These are phyloP conservation scores for Folsomia candida DNA, from an alignment of 2,888 invertebrate genomes.

Conservation along the genomic window DNA sequence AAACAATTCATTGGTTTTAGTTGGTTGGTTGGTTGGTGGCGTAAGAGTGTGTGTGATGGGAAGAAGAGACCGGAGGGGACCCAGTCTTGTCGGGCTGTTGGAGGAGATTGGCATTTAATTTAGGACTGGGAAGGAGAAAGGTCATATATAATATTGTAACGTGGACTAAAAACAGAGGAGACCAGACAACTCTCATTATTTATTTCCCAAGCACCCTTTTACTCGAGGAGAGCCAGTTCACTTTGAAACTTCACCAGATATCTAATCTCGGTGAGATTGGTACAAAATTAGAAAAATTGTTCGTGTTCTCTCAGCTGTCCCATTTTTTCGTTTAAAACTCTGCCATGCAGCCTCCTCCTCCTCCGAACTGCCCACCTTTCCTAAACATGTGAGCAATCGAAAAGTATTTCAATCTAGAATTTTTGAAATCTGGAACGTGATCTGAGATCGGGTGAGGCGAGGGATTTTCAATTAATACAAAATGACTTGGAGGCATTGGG, in stretches of 20 bases:
- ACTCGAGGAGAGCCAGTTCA: neutral
- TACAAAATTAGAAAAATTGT: constrained; percentile 9
- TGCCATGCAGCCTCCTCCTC: too few relatives aligned
- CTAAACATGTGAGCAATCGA: too few relatives aligned
- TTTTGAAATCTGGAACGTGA: too few relatives aligned
- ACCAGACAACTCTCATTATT: constrained; percentile 34
- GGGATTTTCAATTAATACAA: too few relatives aligned
- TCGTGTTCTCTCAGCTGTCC: constrained; percentile 11
- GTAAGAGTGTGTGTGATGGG: neutral
- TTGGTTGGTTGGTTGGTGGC: neutral
- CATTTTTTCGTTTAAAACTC: constrained; percentile 7
- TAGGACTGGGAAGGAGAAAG: constrained; percentile 21
- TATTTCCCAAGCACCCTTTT: constrained; percentile 33
- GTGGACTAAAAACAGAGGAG: constrained; percentile 16
- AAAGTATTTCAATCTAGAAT: too few relatives aligned
- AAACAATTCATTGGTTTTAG: neutral
- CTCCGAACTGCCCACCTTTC: neutral
- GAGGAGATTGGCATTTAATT: constrained; percentile 34
- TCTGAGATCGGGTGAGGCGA: too few relatives aligned
- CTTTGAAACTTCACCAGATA: neutral
- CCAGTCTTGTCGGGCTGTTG: constrained; percentile 7
- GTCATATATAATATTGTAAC: constrained; percentile 24
- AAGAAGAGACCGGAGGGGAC: constrained; percentile 23
- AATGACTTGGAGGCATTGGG: too few relatives aligned
- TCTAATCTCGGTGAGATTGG: neutral